Evolutionary conservation across 2,888 invertebrate genomes (phyloP), one percentile per base, ranked within the genome.

Genomic region (Hanleya hanleyi): DNA sequence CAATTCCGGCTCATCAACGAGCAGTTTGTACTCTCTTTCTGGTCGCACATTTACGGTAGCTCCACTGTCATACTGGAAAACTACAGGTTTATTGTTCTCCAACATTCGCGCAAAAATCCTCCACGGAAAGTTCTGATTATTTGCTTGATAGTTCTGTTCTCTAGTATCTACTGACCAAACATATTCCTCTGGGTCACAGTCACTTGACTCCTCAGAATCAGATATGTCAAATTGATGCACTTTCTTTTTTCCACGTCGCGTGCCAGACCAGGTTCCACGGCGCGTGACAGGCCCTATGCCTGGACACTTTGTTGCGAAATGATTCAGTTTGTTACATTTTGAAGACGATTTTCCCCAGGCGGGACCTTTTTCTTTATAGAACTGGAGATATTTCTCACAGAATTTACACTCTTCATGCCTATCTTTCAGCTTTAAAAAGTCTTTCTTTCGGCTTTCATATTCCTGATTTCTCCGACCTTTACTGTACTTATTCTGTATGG

Each of bases 381-480:
- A 26, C 61, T 15, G 22, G 57, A 65, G 69, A 29, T 15, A n/a
- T 12, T 62, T 51, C 33, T 67, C 75, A 67, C 69, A 75, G 36
- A 69, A 69, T 9, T 26, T 49, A 50, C 75, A 75, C n/a, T 18
- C 22, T n/a, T n/a, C n/a, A n/a, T 41, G n/a, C n/a, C n/a, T n/a
- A n/a, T n/a, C n/a, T n/a, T n/a, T n/a, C n/a, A n/a, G n/a, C n/a
- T n/a, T n/a, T n/a, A n/a, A n/a, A n/a, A n/a, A n/a, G n/a, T n/a
- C n/a, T n/a, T n/a, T n/a, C n/a, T 41, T 4, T 18, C 47, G n/a
- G 12, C 47, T 41, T 15, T n/a, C n/a, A n/a, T 41, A 15, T n/a
- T 41, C 47, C 12, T 12, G n/a, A 15, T 41, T 15, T 41, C 47
- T 41, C n/a, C 12, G 12, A n/a, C n/a, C n/a, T 41, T 41, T 15